A percentile compares a stretch with the other conserved stretches of the same genome.
phyloP scores from a whole-genome alignment of 1,140 invertebrate species.

The Leptopilina boulardi region DNA sequence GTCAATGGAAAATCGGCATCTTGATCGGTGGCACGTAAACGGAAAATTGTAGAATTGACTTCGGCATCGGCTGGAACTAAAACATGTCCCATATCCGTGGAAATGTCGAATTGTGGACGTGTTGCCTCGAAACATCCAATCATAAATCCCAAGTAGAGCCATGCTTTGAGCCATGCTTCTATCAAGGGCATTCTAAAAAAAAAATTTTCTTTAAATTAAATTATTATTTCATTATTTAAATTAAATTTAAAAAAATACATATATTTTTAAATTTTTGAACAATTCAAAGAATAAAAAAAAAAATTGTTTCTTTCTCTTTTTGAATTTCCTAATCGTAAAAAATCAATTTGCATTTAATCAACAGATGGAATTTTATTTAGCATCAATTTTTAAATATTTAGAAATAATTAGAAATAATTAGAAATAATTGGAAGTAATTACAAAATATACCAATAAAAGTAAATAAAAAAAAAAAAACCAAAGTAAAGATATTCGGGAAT shows the following conservation, averaged over 20 bases:
- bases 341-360: too few species aligned
- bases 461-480: not conserved
- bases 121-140: constrained; percentile 71
- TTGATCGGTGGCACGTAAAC: constrained; percentile 89
- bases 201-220: not conserved
- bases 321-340: too few species aligned
- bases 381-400: too few species aligned
- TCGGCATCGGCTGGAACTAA: constrained; percentile 88
- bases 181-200: constrained; percentile 70
- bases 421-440: not conserved
- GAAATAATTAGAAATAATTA: too few species aligned
- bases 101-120: constrained; percentile 87
- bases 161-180: constrained; percentile 72
- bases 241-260: too few species aligned
- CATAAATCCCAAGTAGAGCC: constrained; percentile 71
- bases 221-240: not conserved
- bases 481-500: not conserved
- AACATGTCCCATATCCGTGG: constrained; percentile 87
- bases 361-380: too few species aligned
- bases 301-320: too few species aligned
- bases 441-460: too few species aligned
- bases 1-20: constrained; percentile 90
- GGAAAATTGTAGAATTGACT: constrained; percentile 89
- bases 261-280: too few species aligned
- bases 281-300: too few species aligned